Evolutionary conservation across 30 jellyfish, hydroid and myxozoan species (phyloP).

Genomic region (Clytia hemisphaerica): DNA sequence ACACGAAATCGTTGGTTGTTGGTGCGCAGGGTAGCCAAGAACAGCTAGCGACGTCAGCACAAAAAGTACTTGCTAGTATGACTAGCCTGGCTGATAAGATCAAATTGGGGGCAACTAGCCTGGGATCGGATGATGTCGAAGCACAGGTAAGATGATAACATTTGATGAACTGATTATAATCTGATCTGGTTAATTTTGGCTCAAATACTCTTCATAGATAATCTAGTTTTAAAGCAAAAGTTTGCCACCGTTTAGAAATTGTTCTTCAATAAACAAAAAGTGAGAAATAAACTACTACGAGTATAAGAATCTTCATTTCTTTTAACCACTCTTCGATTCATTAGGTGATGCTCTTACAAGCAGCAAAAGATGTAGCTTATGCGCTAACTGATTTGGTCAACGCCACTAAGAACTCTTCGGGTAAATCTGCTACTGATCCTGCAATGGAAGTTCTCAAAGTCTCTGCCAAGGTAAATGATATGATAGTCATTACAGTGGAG

Average conservation of each 20-base stretch:
- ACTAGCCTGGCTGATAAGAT: constrained; percentile 59
- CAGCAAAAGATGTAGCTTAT: constrained; percentile 82
- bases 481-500: too few species aligned
- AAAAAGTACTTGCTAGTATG: constrained; percentile 58
- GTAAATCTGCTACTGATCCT: constrained; percentile 51
- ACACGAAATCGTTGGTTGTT: constrained; percentile 57
- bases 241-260: too few species aligned
- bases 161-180: too few species aligned
- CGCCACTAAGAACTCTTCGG: constrained; percentile 71
- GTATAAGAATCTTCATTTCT: too few species aligned
- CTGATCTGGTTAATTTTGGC: too few species aligned
- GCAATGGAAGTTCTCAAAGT: constrained; percentile 60
- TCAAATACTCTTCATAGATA: too few species aligned
- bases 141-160: constrained; percentile 76
- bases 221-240: too few species aligned
- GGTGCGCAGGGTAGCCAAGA: constrained; percentile 77
- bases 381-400: constrained; percentile 70
- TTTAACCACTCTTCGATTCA: too few species aligned
- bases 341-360: constrained; percentile 71
- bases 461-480: constrained; percentile 59
- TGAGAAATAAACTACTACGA: too few species aligned
- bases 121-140: constrained; percentile 82
- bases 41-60: constrained; percentile 73
- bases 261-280: too few species aligned
- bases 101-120: constrained; percentile 77